Percentiles rank a stretch among this genome's conserved stretches.
Conservation (phyloP, 2,797 vertebrate genomes). For the Allochrocebus solatus region DNA sequence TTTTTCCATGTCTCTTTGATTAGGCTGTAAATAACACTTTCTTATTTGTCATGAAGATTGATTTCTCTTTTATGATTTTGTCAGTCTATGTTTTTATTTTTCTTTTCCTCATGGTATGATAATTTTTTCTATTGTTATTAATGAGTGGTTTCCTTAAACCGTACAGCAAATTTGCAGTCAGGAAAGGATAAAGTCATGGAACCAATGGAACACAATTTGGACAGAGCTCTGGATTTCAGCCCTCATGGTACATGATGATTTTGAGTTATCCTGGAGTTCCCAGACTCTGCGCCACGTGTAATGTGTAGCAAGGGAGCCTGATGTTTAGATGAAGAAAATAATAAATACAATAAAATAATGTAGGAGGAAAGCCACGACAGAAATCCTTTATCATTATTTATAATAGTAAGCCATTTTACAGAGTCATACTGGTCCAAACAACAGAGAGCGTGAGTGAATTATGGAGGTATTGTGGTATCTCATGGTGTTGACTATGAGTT, state of each 20-base stretch:
- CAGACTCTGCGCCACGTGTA: neutral
- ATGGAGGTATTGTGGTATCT: neutral
- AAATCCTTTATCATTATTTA: neutral
- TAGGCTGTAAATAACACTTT: slow-evolving; percentile 73
- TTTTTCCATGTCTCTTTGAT: slow-evolving; percentile 68
- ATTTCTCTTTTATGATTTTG: slow-evolving; percentile 81
- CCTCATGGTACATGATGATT: neutral
- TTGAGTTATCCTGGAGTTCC: neutral
- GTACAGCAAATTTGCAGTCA: slow-evolving; percentile 71
- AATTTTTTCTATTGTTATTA: slow-evolving; percentile 78
- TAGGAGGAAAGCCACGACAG: neutral
- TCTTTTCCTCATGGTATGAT: slow-evolving; percentile 77
- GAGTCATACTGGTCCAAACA: neutral
- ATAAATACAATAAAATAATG: neutral
- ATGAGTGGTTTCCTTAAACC: slow-evolving; percentile 68
- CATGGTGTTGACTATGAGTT: neutral
- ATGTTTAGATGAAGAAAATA: neutral
- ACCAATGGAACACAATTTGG: neutral
- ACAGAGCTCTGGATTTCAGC: neutral
- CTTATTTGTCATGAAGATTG: slow-evolving; percentile 78
- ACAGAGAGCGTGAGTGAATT: neutral
- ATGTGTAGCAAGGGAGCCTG: neutral
- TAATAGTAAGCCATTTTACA: neutral
- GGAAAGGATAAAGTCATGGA: neutral
- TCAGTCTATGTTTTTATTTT: slow-evolving; percentile 82